Base-by-base conservation (phyloP, 1,140 invertebrate genomes). In the Zaprionus vittiger region DNA sequence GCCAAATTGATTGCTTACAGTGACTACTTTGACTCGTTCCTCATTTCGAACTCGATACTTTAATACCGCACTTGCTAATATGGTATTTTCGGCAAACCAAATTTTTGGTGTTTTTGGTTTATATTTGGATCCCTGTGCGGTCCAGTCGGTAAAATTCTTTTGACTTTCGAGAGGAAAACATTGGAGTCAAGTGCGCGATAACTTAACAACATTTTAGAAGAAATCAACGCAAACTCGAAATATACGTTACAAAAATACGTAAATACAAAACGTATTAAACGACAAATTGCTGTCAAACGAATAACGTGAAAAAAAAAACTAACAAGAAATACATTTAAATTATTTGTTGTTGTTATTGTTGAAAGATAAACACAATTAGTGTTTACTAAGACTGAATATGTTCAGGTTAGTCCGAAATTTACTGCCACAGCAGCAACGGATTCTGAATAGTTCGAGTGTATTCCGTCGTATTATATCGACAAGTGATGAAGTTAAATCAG, bases 401-500 rank as follows among this genome's bases (percentile, higher is more conserved):
- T 90, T 85, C 28, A 82, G 85, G 55, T 41, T 90, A 22, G 79
- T 57, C 11, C 81, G 78, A 41, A 61, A 75, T 38, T 56, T 90
- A 7, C 24, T 84, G 55, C 79, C 86, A 20, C 79, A 74, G 71
- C 85, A 90, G 71, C 85, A 85, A 70, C 77, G 73, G 55, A 47
- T 80, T 12, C 26, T 85, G 2, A 44, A 70, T 38, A 61, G 22
- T 20, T 26, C 62, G 20, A n/a, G 60, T 20, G 24, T 65, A 12
- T 54, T 84, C 9, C 75, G 67, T 24, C 70, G 86, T 1, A 52
- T 61, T 0, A 91, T 91, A 15, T 85, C 89, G 20, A 91, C 90
- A 28, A 86, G 85, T 59, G 85, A 92, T 38, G 73, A 86, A 60
- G 91, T 83, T 1, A 89, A 91, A 62, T 79, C 81, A 1, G 80